Evolutionary conservation across 2,113 vertebrate species (phyloP).

Genomic region (Elachura formosa): DNA sequence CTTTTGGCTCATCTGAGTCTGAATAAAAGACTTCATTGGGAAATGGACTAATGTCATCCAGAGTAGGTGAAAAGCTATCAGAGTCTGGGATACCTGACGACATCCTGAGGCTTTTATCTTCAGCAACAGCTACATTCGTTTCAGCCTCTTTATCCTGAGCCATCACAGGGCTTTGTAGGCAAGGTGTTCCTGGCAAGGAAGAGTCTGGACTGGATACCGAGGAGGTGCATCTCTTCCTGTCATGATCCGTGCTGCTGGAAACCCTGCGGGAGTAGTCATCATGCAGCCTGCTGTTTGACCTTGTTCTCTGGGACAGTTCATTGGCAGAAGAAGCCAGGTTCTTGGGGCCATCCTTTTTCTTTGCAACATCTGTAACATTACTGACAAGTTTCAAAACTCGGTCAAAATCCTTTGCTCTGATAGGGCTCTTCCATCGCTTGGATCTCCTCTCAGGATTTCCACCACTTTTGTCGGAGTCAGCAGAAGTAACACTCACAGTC

Average conservation of each 20-base stretch:
- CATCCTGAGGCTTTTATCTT: not conserved
- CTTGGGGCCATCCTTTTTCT: constrained; percentile 66
- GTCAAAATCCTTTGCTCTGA: constrained; percentile 78
- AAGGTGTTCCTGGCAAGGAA: not conserved
- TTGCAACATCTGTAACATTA: constrained; percentile 78
- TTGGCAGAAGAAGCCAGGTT: not conserved
- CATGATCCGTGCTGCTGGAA: constrained; percentile 71
- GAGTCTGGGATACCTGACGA: not conserved
- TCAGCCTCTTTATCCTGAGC: not conserved
- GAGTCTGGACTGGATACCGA: constrained; percentile 24
- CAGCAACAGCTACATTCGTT: not conserved
- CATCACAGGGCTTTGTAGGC: not conserved
- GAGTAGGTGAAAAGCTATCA: not conserved
- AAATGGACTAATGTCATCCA: constrained; percentile 1
- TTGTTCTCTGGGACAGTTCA: constrained; percentile 23
- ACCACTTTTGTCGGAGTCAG: constrained; percentile 62
- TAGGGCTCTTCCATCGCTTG: constrained; percentile 72
- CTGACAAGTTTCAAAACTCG: constrained; percentile 83
- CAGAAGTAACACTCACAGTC: constrained; percentile 73
- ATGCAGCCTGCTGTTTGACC: constrained; percentile 79
- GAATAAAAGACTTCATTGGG: constrained; percentile 55
- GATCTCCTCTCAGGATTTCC: constrained; percentile 60
- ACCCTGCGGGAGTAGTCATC: constrained; percentile 90
- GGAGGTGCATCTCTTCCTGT: constrained; percentile 69
- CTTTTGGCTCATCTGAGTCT: not conserved